A percentile compares a stretch with the other conserved stretches of the same genome.
phyloP scores from a whole-genome alignment of 2,888 invertebrate genomes.

The Ferrisia virgata region DNA sequence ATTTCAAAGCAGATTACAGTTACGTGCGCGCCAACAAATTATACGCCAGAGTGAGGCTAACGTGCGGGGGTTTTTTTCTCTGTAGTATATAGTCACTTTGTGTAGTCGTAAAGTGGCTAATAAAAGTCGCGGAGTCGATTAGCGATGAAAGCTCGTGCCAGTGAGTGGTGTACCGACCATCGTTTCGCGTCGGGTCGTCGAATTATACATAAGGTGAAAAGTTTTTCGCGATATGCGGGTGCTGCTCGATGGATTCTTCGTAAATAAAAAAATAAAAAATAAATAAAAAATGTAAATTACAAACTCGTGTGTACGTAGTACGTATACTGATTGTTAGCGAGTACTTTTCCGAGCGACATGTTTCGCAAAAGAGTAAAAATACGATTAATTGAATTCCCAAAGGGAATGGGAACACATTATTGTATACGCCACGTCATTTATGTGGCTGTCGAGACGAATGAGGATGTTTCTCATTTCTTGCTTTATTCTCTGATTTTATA shows the following conservation, averaged over 20 bases:
- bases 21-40: neutral
- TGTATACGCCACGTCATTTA: too few relatives aligned
- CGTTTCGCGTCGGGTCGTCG: too few relatives aligned
- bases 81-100: neutral
- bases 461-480: neutral
- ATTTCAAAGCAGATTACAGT: neutral
- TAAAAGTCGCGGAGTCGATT: neutral
- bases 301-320: neutral
- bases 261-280: too few relatives aligned
- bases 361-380: neutral
- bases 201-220: neutral
- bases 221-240: neutral
- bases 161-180: neutral
- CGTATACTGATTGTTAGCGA: neutral
- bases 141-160: neutral
- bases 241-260: too few relatives aligned
- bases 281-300: neutral
- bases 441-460: neutral
- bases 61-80: neutral
- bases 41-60: neutral
- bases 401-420: neutral
- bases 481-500: too few relatives aligned
- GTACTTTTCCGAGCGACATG: neutral
- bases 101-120: too few relatives aligned
- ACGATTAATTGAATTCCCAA: neutral